Evolutionary conservation across 2,797 vertebrate genomes (phyloP).

Genomic region (Podarcis lilfordi): DNA sequence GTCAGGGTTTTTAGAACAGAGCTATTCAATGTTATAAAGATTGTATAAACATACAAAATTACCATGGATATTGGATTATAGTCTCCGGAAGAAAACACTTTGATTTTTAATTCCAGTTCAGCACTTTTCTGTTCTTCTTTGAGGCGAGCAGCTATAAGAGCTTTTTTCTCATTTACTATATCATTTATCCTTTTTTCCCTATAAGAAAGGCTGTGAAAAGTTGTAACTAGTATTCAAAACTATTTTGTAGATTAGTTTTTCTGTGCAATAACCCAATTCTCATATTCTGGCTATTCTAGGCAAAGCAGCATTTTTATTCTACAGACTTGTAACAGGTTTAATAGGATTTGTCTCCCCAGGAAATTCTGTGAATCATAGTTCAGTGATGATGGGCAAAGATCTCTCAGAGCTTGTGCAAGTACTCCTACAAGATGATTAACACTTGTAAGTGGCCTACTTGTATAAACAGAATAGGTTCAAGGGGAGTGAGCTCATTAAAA

Average conservation of each 20-base stretch:
- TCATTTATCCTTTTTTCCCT: slow-evolving; percentile 66
- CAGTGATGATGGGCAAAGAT: background rate
- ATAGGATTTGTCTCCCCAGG: background rate
- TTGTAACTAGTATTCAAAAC: background rate
- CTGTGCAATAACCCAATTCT: background rate
- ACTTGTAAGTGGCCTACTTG: background rate
- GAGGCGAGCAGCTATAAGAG: slow-evolving; percentile 58
- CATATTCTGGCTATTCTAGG: background rate
- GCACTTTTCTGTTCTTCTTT: slow-evolving; percentile 72
- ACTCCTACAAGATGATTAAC: background rate
- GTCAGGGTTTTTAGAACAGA: background rate
- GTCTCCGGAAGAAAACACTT: slow-evolving; percentile 73
- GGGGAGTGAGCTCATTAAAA: background rate
- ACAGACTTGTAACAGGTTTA: background rate
- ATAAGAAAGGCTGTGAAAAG: slow-evolving; percentile 7
- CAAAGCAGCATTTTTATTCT: background rate
- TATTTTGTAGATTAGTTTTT: background rate
- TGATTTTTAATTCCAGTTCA: slow-evolving; percentile 69
- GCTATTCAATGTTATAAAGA: background rate
- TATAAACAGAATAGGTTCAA: background rate
- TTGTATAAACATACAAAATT: slow-evolving; percentile 6
- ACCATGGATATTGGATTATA: slow-evolving; percentile 74
- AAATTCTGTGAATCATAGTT: background rate
- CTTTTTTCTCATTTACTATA: slow-evolving; percentile 65
- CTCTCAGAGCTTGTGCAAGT: background rate